Evolutionary conservation across 2,797 vertebrate species (phyloP).

Genomic region (Lateolabrax maculatus): DNA sequence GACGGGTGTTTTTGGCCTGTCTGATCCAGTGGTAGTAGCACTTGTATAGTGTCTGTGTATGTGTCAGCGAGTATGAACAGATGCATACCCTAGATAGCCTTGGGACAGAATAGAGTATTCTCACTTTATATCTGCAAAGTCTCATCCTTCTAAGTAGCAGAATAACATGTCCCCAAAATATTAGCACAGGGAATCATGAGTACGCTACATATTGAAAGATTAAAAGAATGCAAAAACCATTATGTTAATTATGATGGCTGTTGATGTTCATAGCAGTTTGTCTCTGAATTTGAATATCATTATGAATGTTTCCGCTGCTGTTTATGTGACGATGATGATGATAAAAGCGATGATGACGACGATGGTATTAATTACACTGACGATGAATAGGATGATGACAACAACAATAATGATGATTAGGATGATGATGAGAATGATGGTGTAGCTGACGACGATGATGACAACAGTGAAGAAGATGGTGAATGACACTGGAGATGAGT

Average conservation of each 20-base stretch:
- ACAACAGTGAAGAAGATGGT: conserved; percentile 2
- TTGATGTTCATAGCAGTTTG: conserved; percentile 14
- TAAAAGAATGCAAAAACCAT: conserved; percentile 6
- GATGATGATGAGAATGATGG: neutral
- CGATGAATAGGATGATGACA: conserved; percentile 24
- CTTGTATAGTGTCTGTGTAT: conserved; percentile 18
- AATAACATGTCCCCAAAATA: neutral
- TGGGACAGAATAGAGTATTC: neutral
- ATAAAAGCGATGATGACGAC: conserved; percentile 16
- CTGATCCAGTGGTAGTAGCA: conserved; percentile 37
- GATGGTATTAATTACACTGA: conserved; percentile 45
- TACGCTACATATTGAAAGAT: conserved; percentile 6
- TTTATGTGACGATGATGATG: conserved; percentile 20
- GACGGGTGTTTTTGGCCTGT: conserved; percentile 60
- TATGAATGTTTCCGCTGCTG: conserved; percentile 20
- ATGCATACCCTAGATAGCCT: conserved; percentile 10
- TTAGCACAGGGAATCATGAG: conserved; percentile 14
- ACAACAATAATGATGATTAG: conserved; percentile 12
- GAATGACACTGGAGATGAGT: neutral
- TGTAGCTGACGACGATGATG: neutral
- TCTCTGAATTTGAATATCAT: conserved; percentile 24
- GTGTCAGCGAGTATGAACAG: conserved; percentile 26
- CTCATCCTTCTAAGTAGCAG: conserved; percentile 14
- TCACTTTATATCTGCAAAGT: neutral
- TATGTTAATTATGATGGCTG: conserved; percentile 31